A percentile compares a stretch with the other conserved stretches of the same genome.
Evolutionary conservation across 2,888 invertebrate species (phyloP).

Genomic region (Andrena fulva): DNA sequence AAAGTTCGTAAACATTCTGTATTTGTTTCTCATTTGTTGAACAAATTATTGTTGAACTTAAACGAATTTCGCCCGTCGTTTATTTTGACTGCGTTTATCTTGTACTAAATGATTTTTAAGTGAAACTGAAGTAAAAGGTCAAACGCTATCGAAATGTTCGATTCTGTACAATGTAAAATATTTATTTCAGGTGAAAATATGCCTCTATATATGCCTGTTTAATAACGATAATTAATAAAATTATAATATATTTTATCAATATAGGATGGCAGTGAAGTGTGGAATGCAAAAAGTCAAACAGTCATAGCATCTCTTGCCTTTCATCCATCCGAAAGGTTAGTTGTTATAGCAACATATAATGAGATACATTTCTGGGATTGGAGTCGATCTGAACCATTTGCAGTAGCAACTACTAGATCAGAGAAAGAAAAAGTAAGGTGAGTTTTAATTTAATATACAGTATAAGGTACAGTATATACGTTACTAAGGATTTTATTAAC

Average conservation of each 20-base stretch:
- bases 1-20: no score
- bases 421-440: slow-evolving; percentile 93
- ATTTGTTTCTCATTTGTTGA: no score
- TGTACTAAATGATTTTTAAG: no score
- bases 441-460: slow-evolving; percentile 60
- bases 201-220: background rate
- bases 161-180: background rate
- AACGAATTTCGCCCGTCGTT: no score
- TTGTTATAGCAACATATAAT: slow-evolving; percentile 95
- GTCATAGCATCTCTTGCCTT: slow-evolving; percentile 95
- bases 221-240: background rate
- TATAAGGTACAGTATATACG: background rate
- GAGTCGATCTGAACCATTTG: slow-evolving; percentile 91
- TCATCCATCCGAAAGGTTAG: slow-evolving; percentile 92
- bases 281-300: slow-evolving; percentile 90
- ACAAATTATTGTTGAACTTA: no score
- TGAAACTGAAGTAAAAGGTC: no score
- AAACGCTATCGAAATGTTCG: no score
- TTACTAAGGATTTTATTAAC: slow-evolving; percentile 31
- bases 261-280: slow-evolving; percentile 94
- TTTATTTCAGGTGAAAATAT: background rate
- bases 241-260: slow-evolving; percentile 7
- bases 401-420: slow-evolving; percentile 90
- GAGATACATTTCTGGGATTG: slow-evolving; percentile 96
- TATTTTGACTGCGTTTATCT: no score